Evolutionary conservation across 2,797 vertebrate genomes (phyloP).

Genomic region (Mormyrus proboscirostris): DNA sequence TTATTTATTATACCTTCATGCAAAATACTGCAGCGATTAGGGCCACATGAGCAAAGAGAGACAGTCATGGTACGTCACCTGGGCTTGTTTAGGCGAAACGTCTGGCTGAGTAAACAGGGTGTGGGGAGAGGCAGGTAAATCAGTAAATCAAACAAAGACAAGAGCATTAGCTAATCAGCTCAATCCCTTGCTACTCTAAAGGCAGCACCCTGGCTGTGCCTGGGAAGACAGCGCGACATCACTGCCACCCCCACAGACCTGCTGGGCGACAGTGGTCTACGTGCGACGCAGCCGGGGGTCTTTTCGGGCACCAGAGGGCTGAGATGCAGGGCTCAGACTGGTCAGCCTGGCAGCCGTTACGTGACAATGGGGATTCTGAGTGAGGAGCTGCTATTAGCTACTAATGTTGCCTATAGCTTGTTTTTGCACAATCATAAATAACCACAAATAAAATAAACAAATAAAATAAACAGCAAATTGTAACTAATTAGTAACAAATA

Average conservation of each 20-base stretch:
- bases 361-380: not conserved
- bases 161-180: not conserved
- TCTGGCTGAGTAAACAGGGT: not conserved
- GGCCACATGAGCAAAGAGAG: not conserved
- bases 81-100: not conserved
- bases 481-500: not conserved
- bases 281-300: not conserved
- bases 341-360: not conserved
- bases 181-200: not conserved
- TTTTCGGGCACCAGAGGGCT: not conserved
- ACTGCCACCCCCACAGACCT: not conserved
- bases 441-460: not conserved
- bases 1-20: not conserved
- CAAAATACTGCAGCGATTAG: not conserved
- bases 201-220: not conserved
- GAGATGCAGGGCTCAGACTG: not conserved
- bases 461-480: not conserved
- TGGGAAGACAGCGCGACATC: not conserved
- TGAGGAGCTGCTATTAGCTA: not conserved
- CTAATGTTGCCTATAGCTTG: not conserved
- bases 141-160: conserved; percentile 2
- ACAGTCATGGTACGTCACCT: not conserved
- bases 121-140: not conserved
- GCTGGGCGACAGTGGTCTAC: not conserved
- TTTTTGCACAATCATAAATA: not conserved